These are phyloP conservation scores for Clarias fuscus DNA, from an alignment of 2,797 vertebrate species.

Conservation along the genomic window DNA sequence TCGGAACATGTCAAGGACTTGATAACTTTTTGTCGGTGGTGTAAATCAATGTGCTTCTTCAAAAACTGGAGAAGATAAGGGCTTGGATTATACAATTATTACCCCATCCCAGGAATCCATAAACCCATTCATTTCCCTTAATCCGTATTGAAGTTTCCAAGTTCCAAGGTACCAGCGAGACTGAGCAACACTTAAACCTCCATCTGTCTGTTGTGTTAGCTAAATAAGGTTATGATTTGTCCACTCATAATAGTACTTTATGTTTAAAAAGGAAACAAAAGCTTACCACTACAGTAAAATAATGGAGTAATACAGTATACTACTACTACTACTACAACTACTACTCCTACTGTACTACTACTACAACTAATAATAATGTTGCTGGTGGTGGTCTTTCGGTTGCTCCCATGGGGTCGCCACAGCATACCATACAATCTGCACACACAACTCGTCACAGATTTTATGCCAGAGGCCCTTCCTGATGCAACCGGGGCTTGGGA, in stretches of 20 bases:
- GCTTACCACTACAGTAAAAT: not conserved
- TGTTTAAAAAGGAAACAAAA: not conserved
- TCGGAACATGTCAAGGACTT: not conserved
- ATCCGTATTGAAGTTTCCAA: not conserved
- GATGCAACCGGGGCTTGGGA: no score
- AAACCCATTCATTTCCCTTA: not conserved
- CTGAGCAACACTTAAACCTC: not conserved
- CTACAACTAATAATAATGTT: no score
- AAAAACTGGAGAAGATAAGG: not conserved
- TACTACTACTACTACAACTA: no score
- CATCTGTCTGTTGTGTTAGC: not conserved
- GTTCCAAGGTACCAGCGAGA: not conserved
- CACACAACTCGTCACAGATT: no score
- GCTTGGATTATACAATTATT: not conserved
- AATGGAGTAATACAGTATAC: not conserved
- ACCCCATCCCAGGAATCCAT: not conserved
- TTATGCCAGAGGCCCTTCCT: no score
- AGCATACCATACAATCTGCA: no score
- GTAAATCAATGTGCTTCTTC: not conserved
- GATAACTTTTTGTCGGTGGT: not conserved
- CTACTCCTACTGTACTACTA: no score
- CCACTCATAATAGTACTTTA: not conserved
- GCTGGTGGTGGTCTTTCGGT: no score
- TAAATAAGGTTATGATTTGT: not conserved
- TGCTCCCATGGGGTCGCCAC: no score